Conservation (phyloP, 1,140 invertebrate genomes). For the Lucilia sericata region DNA sequence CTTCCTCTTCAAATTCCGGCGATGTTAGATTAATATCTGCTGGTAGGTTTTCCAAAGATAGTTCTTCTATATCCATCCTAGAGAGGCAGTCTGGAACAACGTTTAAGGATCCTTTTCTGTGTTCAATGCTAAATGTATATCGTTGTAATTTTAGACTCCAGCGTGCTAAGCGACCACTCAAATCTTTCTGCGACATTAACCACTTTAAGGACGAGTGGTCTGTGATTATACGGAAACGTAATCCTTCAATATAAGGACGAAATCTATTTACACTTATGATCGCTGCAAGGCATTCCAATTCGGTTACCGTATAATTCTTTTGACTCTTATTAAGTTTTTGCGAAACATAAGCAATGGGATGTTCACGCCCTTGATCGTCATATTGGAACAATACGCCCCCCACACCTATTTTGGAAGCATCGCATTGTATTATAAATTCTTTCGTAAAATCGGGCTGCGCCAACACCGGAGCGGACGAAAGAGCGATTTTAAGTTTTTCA, state of each 20-base stretch:
- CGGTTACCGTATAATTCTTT: slow-evolving; percentile 55
- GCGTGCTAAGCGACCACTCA: slow-evolving; percentile 55
- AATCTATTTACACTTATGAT: slow-evolving; percentile 67
- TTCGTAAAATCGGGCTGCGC: too few relatives aligned
- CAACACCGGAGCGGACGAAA: slow-evolving; percentile 38
- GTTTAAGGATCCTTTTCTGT: slow-evolving; percentile 64
- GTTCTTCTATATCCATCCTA: neutral
- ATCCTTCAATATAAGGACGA: slow-evolving; percentile 64
- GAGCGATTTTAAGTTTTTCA: slow-evolving; percentile 46
- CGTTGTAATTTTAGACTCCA: slow-evolving; percentile 56
- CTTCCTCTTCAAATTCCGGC: neutral
- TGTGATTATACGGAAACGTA: slow-evolving; percentile 62
- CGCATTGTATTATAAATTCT: slow-evolving; percentile 46
- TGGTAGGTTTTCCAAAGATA: neutral
- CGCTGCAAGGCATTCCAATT: slow-evolving; percentile 68
- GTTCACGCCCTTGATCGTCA: slow-evolving; percentile 52
- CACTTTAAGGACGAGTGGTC: slow-evolving; percentile 49
- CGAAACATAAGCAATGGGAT: neutral
- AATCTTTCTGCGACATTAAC: slow-evolving; percentile 52
- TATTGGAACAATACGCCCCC: slow-evolving; percentile 52
- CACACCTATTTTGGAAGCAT: slow-evolving; percentile 42
- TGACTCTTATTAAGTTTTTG: slow-evolving; percentile 45
- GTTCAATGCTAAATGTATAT: slow-evolving; percentile 58
- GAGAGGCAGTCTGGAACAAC: slow-evolving; percentile 64
- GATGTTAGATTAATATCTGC: neutral